Base-by-base conservation (phyloP, 1,140 invertebrate species). In the Melanaphis sacchari region DNA sequence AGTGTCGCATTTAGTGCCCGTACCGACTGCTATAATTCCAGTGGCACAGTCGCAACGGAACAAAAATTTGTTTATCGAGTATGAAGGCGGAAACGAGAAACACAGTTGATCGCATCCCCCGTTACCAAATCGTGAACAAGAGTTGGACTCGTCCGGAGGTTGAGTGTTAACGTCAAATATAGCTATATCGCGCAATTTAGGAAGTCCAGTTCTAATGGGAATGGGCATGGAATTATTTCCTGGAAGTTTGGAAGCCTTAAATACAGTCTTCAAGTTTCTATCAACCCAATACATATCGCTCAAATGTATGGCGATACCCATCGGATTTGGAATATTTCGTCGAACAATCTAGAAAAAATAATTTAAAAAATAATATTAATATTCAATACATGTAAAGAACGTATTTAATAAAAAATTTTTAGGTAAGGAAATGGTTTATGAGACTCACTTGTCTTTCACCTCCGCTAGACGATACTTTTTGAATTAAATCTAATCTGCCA, bases 271-370 rank as follows among this genome's bases (percentile, higher is more conserved):
- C 0, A 99, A 95, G 95, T 99, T 99, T 88, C 98, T 96, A 95
- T 99, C 99, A 0, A 99, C 98, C 99, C 99, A 99, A 95, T 98
- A 99, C 1, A 99, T 97, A 93, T 97, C 97, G 41, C 96, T 96
- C 82, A 97, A 97, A 94, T 98, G 97, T 8, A 99, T 96, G 0
- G 98, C 97, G 38, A 99, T 97, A 88, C 98, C 99, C 97, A 99
- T 98, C 1, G 99, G 99, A 95, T 99, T 99, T 0, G 99, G 99
- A 31, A 99, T 95, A 95, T 99, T 98, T 1, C 97, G 96, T 40
- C 98, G 96, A 40, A 99, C 97, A 0, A 99, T 96, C 94, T 96
- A 90, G 94, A 94, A 94, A 93, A 81, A 91, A 54, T 41, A 93
- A 6, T 93, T 38, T 43, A 11, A 84, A 59, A 21, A 43, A 21